Conservation (phyloP, 2,888 invertebrate species). For the Nomada fabriciana region DNA sequence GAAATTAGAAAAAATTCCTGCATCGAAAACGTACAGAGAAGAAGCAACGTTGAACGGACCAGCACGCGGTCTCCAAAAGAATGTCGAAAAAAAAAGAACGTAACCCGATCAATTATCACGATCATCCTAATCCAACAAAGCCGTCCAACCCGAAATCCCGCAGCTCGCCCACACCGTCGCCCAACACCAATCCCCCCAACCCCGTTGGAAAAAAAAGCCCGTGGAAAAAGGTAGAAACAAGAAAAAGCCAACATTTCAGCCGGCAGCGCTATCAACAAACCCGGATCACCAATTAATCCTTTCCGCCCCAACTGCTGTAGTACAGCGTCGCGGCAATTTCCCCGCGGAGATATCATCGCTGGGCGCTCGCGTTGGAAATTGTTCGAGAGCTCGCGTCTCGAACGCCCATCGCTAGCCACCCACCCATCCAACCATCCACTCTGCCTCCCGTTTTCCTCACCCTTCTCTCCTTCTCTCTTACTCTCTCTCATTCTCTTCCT, state of each 20-base stretch:
- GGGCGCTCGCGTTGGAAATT: slow-evolving; percentile 42
- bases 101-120: not conserved
- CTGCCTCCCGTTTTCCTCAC: not conserved
- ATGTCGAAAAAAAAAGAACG: too few species aligned
- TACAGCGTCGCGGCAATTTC: slow-evolving; percentile 48
- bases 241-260: slow-evolving; percentile 22
- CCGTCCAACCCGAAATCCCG: not conserved
- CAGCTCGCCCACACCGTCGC: not conserved
- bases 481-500: slow-evolving; percentile 6
- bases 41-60: too few species aligned
- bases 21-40: too few species aligned
- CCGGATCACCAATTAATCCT: slow-evolving; percentile 54
- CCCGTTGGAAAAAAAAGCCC: not conserved
- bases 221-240: slow-evolving; percentile 14
- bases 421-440: slow-evolving; percentile 12
- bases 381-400: slow-evolving; percentile 44
- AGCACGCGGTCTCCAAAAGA: not conserved
- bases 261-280: slow-evolving; percentile 41
- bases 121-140: slow-evolving; percentile 13
- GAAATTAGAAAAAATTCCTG: too few species aligned
- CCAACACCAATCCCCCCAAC: not conserved
- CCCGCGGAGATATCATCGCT: slow-evolving; percentile 45
- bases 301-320: slow-evolving; percentile 24
- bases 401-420: slow-evolving; percentile 45
- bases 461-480: too few species aligned